Conservation (phyloP, 1,140 invertebrate species). For the Cydia splendana region DNA sequence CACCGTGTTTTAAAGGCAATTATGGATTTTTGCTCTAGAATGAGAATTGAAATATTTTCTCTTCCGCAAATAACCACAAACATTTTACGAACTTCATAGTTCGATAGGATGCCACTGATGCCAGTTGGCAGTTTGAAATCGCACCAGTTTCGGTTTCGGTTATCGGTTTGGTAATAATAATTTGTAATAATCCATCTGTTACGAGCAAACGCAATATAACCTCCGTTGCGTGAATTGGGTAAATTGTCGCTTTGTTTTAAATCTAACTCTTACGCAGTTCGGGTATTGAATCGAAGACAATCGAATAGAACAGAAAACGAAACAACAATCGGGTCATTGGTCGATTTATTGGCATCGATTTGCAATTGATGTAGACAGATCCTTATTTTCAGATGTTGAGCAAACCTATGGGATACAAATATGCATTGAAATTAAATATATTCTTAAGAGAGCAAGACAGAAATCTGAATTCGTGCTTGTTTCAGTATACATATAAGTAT, state of each 20-base stretch:
- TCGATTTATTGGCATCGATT: no score
- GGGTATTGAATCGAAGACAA: not conserved
- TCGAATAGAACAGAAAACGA: not conserved
- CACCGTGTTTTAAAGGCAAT: no score
- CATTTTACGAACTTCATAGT: not conserved
- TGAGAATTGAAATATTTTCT: no score
- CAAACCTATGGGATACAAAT: no score
- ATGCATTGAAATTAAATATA: no score
- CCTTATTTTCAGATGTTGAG: no score
- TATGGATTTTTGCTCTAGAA: no score
- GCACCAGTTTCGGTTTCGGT: conserved; percentile 6
- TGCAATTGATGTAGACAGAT: no score
- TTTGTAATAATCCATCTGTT: conserved; percentile 21
- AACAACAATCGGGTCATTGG: not conserved
- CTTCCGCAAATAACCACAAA: not conserved
- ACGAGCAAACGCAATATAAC: not conserved
- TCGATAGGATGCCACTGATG: not conserved
- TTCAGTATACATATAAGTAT: no score
- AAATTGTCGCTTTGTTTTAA: not conserved
- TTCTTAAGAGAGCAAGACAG: no score
- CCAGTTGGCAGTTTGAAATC: not conserved
- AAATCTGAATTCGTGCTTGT: no score
- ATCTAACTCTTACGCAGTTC: not conserved
- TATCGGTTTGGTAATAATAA: conserved; percentile 16
- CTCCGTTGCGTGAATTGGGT: conserved; percentile 8